Percentiles rank a stretch among this genome's conserved stretches.
Conservation (phyloP, 2,888 invertebrate species). For the Taphrorychus bicolor region DNA sequence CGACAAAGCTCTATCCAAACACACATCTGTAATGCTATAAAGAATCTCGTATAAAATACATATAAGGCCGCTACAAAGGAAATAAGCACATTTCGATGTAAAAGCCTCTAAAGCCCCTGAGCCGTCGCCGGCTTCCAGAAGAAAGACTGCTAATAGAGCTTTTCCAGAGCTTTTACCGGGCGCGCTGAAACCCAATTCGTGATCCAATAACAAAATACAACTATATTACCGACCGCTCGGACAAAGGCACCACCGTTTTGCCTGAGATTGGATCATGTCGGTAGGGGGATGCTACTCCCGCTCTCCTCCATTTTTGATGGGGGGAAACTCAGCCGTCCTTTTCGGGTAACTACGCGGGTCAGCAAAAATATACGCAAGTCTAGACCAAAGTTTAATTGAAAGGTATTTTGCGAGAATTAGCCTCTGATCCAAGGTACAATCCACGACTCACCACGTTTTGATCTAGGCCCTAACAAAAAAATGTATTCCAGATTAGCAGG, state of each 20-base stretch:
- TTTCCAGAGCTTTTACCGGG: conserved; percentile 60
- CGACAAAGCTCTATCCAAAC: conserved; percentile 4
- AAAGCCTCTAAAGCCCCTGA: conserved; percentile 61
- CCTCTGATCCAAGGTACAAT: too few relatives aligned
- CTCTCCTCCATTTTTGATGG: conserved; percentile 3
- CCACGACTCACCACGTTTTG: too few relatives aligned
- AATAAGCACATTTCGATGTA: conserved; percentile 61
- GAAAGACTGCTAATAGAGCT: conserved; percentile 63
- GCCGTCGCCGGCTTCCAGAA: conserved; percentile 58
- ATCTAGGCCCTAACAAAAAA: too few relatives aligned
- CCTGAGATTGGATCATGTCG: conserved; percentile 53
- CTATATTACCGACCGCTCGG: conserved; percentile 62
- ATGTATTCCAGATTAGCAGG: too few relatives aligned
- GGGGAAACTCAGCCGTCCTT: not conserved
- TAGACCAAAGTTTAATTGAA: too few relatives aligned
- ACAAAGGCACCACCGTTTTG: conserved; percentile 56
- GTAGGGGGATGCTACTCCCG: not conserved
- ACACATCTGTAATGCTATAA: conserved; percentile 26
- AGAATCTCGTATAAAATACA: conserved; percentile 32
- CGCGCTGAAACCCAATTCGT: conserved; percentile 62
- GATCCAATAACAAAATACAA: conserved; percentile 64
- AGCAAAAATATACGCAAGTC: too few relatives aligned
- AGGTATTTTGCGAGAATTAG: too few relatives aligned
- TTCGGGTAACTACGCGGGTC: not conserved
- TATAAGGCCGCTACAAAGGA: conserved; percentile 53